Evolutionary conservation across 2,113 vertebrate species (phyloP).

Genomic region (Alouatta palliata): DNA sequence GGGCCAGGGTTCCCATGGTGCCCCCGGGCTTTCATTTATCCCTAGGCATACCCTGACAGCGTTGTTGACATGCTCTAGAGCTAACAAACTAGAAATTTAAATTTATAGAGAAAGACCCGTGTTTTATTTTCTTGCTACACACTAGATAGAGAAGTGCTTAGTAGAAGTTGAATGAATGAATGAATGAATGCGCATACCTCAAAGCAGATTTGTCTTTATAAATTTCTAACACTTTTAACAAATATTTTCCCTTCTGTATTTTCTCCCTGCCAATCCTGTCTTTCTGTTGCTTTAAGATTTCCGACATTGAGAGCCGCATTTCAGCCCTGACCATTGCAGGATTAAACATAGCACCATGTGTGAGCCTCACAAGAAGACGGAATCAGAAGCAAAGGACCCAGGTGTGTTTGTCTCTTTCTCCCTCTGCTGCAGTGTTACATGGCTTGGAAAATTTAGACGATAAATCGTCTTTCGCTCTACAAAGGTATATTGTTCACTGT

Average conservation of each 20-base stretch:
- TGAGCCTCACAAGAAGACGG: constrained; percentile 87
- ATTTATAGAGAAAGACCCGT: background rate
- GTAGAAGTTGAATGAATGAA: background rate
- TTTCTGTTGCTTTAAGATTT: constrained; percentile 88
- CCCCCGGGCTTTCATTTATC: background rate
- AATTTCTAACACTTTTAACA: background rate
- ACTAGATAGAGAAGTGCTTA: background rate
- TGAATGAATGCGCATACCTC: background rate
- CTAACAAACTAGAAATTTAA: background rate
- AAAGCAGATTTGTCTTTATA: background rate
- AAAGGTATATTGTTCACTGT: constrained; percentile 12
- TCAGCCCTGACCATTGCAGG: constrained; percentile 96
- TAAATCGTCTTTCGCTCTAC: background rate
- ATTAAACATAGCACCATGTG: constrained; percentile 93
- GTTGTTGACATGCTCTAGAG: background rate
- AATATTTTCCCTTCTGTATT: background rate
- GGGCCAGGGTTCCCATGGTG: background rate
- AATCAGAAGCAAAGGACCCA: constrained; percentile 84
- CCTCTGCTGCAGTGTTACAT: constrained; percentile 24
- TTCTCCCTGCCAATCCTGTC: background rate
- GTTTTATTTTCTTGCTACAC: background rate
- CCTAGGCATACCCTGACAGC: background rate
- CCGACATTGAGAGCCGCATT: constrained; percentile 97
- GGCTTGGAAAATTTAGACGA: constrained; percentile 53
- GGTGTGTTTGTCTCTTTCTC: constrained; percentile 63